Evolutionary conservation across 2,888 invertebrate genomes (phyloP), one percentile per base, ranked within the genome.

Genomic region (Hipparchia sbordonii): DNA sequence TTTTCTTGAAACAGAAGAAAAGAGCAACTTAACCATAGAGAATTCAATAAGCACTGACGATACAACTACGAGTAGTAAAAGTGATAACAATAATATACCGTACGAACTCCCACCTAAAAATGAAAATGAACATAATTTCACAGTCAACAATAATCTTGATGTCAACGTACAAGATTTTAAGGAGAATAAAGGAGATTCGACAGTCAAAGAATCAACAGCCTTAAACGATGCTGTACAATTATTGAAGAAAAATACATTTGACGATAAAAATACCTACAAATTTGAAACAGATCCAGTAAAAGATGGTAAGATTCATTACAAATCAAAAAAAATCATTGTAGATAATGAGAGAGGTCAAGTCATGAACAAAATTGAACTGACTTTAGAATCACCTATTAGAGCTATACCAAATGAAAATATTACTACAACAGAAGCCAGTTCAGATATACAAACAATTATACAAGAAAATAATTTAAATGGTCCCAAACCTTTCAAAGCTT

Each of bases 101-200:
- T 9, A 33, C 12, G 7, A 46, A 23, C 51, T 51, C 10, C 33
- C 65, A 12, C 2, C 12, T 33, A 10, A 52, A 63, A 51, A 63
- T 48, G 23, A 65, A 65, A 65, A 39, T 52, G 23, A 51, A 23
- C 13, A 23, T 13, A 65, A 62, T 52, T 52, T 52, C 52, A 52
- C 12, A 52, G 12, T 12, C 52, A 52, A 52, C 12, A 52, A 12
- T 65, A 65, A 33, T 33, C 2, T 52, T 33, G 33, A 12, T 2
- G 10, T 52, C 1, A 39, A 10, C 6, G 33, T 33, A 6, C 10
- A 6, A 33, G 6, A 13, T n/a, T 7, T 52, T 33, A 52, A 51
- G 13, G 8, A 13, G 23, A 9, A 0, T 13, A 62, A 62, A 13
- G 48, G 46, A 62, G 6, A 61, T 12, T 1, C 12, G 12, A 61